phyloP scores from a whole-genome alignment of 2,888 invertebrate species.

The Drosophila austrosaltans region DNA sequence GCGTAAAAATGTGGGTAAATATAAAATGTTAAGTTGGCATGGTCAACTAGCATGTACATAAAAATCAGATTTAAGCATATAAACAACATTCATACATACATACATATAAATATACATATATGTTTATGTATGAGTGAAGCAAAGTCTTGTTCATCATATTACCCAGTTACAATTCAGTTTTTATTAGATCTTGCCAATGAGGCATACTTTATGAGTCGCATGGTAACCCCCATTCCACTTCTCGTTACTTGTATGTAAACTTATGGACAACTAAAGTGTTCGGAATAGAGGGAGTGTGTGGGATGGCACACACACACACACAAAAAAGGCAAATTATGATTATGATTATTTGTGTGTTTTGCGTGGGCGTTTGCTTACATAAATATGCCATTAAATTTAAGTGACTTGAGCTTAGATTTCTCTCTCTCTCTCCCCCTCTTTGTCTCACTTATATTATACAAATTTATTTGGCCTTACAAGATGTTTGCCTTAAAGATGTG shows the following conservation, averaged over 20 bases:
- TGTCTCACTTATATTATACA: not conserved
- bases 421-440: not conserved
- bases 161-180: slow-evolving; percentile 9
- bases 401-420: slow-evolving; percentile 58
- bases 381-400: slow-evolving; percentile 75
- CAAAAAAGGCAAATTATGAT: slow-evolving; percentile 52
- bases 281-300: too few species aligned
- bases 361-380: slow-evolving; percentile 58
- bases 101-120: too few species aligned
- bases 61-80: slow-evolving; percentile 5
- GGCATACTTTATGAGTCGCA: not conserved
- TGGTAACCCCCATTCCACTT: not conserved
- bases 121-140: too few species aligned
- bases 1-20: not conserved
- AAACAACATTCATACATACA: not conserved
- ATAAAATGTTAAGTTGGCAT: not conserved
- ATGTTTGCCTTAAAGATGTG: slow-evolving; percentile 27
- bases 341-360: slow-evolving; percentile 63
- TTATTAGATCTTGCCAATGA: slow-evolving; percentile 11
- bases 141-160: slow-evolving; percentile 2
- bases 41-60: not conserved
- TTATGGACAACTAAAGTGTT: not conserved
- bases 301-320: too few species aligned
- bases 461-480: slow-evolving; percentile 27
- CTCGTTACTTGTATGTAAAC: not conserved